Evolutionary conservation across 2,888 invertebrate genomes (phyloP).

Genomic region (Trypoxylon attenuatum): DNA sequence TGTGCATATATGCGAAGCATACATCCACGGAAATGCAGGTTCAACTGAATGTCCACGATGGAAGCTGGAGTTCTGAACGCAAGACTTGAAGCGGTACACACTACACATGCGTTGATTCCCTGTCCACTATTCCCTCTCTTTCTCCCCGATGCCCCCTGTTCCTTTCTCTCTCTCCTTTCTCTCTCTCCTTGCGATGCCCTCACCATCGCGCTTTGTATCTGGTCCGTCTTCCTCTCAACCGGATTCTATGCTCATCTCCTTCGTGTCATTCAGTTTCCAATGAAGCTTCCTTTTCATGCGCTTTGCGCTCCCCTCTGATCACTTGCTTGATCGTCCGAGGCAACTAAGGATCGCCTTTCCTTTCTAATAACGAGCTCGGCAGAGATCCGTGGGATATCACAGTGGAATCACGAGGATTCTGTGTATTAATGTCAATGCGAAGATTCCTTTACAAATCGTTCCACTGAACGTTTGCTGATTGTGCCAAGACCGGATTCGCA

Average conservation of each 20-base stretch:
- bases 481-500: too few species aligned
- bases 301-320: slow-evolving; percentile 5
- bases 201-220: too few species aligned
- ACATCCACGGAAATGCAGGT: slow-evolving; percentile 10
- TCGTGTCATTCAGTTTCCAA: slow-evolving; percentile 25
- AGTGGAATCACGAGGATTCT: too few species aligned
- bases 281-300: slow-evolving; percentile 9
- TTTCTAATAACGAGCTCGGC: too few species aligned
- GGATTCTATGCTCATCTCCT: slow-evolving; percentile 36
- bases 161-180: slow-evolving; percentile 13
- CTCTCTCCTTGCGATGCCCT: too few species aligned
- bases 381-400: too few species aligned
- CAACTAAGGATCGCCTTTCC: slow-evolving; percentile 14
- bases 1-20: slow-evolving; percentile 23
- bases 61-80: slow-evolving; percentile 18
- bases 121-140: slow-evolving; percentile 18
- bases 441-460: too few species aligned
- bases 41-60: slow-evolving; percentile 23
- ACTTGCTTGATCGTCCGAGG: slow-evolving; percentile 8
- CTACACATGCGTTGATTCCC: too few species aligned
- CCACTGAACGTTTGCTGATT: too few species aligned
- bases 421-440: too few species aligned
- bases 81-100: too few species aligned
- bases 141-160: not conserved
- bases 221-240: slow-evolving; percentile 9